phyloP scores from a whole-genome alignment of 2,888 invertebrate genomes.

The Scaptomyza tumidula region DNA sequence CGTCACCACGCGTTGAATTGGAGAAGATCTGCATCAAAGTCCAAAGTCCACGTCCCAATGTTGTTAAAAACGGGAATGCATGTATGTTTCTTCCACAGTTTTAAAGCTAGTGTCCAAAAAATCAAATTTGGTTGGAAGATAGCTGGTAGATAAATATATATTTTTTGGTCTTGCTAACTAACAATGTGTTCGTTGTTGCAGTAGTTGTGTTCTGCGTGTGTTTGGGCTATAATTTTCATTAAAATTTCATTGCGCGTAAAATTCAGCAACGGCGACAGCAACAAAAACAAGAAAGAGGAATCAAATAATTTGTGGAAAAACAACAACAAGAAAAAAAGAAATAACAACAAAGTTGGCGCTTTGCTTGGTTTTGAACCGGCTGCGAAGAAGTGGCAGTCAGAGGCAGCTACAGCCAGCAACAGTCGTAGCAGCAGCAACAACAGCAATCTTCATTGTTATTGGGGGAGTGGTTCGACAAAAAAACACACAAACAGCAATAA shows the following conservation, averaged over 20 bases:
- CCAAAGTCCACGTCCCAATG: too few relatives aligned
- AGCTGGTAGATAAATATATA: constrained; percentile 21
- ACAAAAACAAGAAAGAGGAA: constrained; percentile 39
- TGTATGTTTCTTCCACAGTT: too few relatives aligned
- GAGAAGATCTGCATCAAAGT: too few relatives aligned
- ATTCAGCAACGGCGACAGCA: constrained; percentile 44
- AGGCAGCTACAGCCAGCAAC: constrained; percentile 9
- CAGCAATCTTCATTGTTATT: constrained; percentile 45
- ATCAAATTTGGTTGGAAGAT: too few relatives aligned
- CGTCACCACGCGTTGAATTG: too few relatives aligned
- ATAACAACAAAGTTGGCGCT: constrained; percentile 47
- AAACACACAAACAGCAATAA: constrained; percentile 62
- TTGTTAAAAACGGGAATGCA: too few relatives aligned
- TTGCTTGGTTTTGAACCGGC: constrained; percentile 57
- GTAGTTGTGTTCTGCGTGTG: constrained; percentile 50
- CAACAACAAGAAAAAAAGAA: constrained; percentile 36
- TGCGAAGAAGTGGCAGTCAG: constrained; percentile 53
- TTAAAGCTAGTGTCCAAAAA: too few relatives aligned
- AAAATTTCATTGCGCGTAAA: constrained; percentile 78
- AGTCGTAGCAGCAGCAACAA: constrained; percentile 20
- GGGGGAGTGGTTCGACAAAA: constrained; percentile 71
- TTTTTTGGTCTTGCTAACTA: constrained; percentile 47
- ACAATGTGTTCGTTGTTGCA: constrained; percentile 43
- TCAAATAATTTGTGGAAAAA: constrained; percentile 57
- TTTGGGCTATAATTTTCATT: constrained; percentile 74